These are phyloP conservation scores for Agriopis aurantiaria DNA, from an alignment of 2,888 invertebrate genomes.

Conservation along the genomic window DNA sequence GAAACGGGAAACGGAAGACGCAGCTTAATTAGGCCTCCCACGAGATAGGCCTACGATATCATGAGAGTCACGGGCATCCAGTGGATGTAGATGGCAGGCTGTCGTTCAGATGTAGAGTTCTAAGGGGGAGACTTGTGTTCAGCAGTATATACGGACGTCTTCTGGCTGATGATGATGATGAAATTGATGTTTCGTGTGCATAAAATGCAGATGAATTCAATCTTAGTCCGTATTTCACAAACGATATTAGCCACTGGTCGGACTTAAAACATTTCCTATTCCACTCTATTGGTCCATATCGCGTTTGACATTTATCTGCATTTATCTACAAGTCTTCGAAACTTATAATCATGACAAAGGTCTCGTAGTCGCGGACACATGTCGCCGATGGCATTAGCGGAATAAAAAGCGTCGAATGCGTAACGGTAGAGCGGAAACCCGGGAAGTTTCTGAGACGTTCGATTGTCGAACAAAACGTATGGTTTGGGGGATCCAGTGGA, in stretches of 20 bases:
- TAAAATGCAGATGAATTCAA: slow-evolving; percentile 6
- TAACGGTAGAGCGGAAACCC: slow-evolving; percentile 64
- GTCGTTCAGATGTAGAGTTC: too few relatives aligned
- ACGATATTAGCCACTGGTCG: slow-evolving; percentile 14
- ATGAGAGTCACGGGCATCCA: too few relatives aligned
- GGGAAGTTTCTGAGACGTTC: slow-evolving; percentile 45
- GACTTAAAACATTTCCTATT: slow-evolving; percentile 44
- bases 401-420: slow-evolving; percentile 65
- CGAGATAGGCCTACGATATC: too few relatives aligned
- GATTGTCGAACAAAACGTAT: slow-evolving; percentile 68
- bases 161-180: too few relatives aligned
- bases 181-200: background rate
- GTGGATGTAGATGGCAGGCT: too few relatives aligned
- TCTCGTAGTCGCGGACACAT: slow-evolving; percentile 57
- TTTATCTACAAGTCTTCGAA: slow-evolving; percentile 52
- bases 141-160: too few relatives aligned
- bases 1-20: too few relatives aligned
- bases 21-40: too few relatives aligned
- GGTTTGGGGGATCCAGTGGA: slow-evolving; percentile 66
- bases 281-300: slow-evolving; percentile 48
- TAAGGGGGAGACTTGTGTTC: too few relatives aligned
- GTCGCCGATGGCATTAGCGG: slow-evolving; percentile 71
- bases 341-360: slow-evolving; percentile 71
- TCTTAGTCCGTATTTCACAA: slow-evolving; percentile 8
- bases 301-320: slow-evolving; percentile 49